Evolutionary conservation across 2,888 invertebrate species (phyloP), one percentile per base, ranked within the genome.

Genomic region (Rosalia funebris): DNA sequence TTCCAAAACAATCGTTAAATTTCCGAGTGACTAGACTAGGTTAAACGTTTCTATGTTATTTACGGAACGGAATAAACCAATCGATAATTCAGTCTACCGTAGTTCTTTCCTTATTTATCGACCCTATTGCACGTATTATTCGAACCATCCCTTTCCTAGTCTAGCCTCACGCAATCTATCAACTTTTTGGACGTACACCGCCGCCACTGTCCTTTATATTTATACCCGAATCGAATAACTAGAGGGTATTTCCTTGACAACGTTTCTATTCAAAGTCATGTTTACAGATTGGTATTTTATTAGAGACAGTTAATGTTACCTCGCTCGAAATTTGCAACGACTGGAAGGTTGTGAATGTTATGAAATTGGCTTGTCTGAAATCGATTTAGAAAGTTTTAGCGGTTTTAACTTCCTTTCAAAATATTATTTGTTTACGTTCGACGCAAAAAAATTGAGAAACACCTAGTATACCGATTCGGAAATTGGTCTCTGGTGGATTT

Each of bases 231-330:
- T n/a, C n/a, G n/a, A n/a, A n/a, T n/a, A n/a, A n/a, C n/a, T n/a
- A n/a, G n/a, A n/a, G n/a, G n/a, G n/a, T n/a, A n/a, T 47, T 47
- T 47, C 36, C 47, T 47, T 47, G 47, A 32, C 34, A 20, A 19
- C 32, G 34, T 17, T 17, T 34, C 17, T 34, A 47, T 47, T 47
- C 47, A 47, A 47, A 47, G 47, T 47, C 47, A 47, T 47, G 47
- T 47, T 32, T 47, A 32, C 15, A 47, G 47, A 15, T 47, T 47
- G 16, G 31, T 32, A 47, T 47, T 45, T 20, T 31, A 31, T 45
- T 47, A 47, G 34, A 47, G n/a, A 47, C 47, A 47, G 34, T 47
- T 17, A 47, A 47, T 16, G 34, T 47, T 36, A 36, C 47, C 47
- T 47, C 32, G 47, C 17, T 47, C 16, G 25, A 47, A 47, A 47